These are phyloP conservation scores for Phoenicopterus ruber DNA, from an alignment of 2,113 vertebrate genomes.

Conservation along the genomic window DNA sequence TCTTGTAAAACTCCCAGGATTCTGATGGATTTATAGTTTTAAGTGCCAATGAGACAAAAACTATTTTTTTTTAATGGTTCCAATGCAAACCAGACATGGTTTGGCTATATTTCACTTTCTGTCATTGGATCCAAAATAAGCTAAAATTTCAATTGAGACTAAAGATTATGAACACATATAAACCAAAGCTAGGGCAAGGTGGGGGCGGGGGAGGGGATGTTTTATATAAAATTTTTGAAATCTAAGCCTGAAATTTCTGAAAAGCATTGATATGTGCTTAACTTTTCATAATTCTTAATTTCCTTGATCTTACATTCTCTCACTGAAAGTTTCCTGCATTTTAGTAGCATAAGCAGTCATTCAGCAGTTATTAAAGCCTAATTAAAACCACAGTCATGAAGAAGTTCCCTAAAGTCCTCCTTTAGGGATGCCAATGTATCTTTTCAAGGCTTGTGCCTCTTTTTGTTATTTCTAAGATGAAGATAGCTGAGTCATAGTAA, in stretches of 20 bases:
- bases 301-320: background rate
- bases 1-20: background rate
- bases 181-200: background rate
- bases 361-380: background rate
- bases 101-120: background rate
- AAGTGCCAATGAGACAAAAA: background rate
- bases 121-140: background rate
- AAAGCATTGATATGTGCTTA: background rate
- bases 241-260: background rate
- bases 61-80: background rate
- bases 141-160: background rate
- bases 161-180: background rate
- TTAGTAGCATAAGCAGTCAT: background rate
- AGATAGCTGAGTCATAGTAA: conserved; percentile 51
- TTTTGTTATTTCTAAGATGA: background rate
- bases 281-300: background rate
- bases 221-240: background rate
- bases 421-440: background rate
- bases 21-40: background rate
- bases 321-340: background rate
- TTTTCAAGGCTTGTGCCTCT: conserved; percentile 17
- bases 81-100: background rate
- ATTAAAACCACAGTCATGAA: conserved; percentile 16
- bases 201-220: rapidly evolving
- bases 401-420: background rate